These are phyloP conservation scores for Sebastes oblongus DNA, from an alignment of 2,797 vertebrate genomes.

Conservation along the genomic window DNA sequence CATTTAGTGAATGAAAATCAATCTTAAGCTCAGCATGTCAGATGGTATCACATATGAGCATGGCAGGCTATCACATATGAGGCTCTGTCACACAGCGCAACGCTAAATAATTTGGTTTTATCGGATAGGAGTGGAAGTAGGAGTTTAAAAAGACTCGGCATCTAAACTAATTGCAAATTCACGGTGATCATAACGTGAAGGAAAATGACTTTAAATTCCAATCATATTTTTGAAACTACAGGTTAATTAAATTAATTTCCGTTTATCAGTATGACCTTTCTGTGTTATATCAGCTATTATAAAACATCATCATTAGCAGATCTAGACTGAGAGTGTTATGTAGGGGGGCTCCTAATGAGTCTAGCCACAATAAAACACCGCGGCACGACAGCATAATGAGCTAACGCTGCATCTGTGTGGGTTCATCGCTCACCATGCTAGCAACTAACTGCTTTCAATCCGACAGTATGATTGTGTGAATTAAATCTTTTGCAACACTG, in stretches of 20 bases:
- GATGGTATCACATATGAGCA: constrained; percentile 8
- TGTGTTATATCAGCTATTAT: constrained; percentile 17
- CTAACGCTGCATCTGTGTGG: constrained; percentile 6
- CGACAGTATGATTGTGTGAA: background rate
- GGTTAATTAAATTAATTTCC: background rate
- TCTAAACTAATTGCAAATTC: background rate
- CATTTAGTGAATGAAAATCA: constrained; percentile 53
- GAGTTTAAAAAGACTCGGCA: background rate
- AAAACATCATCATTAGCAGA: constrained; percentile 33
- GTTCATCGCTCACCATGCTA: constrained; percentile 11
- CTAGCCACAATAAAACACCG: constrained; percentile 29
- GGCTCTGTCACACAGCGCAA: background rate
- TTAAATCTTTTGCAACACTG: background rate
- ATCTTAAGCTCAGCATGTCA: constrained; percentile 19
- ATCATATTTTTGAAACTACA: constrained; percentile 10
- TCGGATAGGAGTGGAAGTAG: background rate
- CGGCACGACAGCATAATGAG: constrained; percentile 22
- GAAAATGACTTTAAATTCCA: background rate
- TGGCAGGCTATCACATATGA: constrained; percentile 3
- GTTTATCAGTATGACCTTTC: constrained; percentile 10
- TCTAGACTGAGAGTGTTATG: constrained; percentile 13
- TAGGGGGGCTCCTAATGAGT: constrained; percentile 26
- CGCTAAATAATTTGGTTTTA: background rate
- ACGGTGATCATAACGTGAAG: background rate
- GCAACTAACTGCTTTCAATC: background rate